These are phyloP conservation scores for Achroia grisella DNA, from an alignment of 1,140 invertebrate genomes.

Conservation along the genomic window DNA sequence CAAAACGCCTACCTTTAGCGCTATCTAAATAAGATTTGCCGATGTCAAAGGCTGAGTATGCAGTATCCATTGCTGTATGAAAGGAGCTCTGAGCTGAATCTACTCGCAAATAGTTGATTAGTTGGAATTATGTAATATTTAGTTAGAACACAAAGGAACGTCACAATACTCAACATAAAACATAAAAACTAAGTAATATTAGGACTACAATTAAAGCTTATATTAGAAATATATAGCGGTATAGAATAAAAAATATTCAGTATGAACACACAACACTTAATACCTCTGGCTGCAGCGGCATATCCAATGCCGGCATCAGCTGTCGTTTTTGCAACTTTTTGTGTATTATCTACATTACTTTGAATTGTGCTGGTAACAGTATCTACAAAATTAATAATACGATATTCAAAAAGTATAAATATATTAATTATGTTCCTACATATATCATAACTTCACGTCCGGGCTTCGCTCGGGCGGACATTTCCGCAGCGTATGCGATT, in stretches of 20 bases:
- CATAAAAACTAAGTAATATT: too few relatives aligned
- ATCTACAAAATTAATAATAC: constrained; percentile 31
- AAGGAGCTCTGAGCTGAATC: constrained; percentile 46
- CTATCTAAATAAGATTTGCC: constrained; percentile 48
- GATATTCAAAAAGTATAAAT: too few relatives aligned
- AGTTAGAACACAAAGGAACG: neutral
- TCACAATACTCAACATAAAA: too few relatives aligned
- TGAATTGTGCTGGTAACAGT: constrained; percentile 30
- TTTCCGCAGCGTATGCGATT: too few relatives aligned
- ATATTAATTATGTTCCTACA: too few relatives aligned
- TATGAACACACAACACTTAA: neutral
- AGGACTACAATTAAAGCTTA: too few relatives aligned
- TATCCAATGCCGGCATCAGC: constrained; percentile 35
- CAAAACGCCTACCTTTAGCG: constrained; percentile 40
- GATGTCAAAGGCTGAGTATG: constrained; percentile 43
- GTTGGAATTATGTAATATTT: constrained; percentile 10
- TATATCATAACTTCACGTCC: too few relatives aligned
- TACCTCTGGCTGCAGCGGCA: constrained; percentile 46
- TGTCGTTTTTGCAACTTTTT: constrained; percentile 40
- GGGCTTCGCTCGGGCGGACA: too few relatives aligned
- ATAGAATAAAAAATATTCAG: constrained; percentile 11
- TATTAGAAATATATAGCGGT: too few relatives aligned
- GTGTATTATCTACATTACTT: constrained; percentile 35
- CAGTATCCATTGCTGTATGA: constrained; percentile 41
- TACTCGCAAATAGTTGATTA: constrained; percentile 28